Conservation (phyloP, 2,888 invertebrate species). For the Trissolcus japonicus region DNA sequence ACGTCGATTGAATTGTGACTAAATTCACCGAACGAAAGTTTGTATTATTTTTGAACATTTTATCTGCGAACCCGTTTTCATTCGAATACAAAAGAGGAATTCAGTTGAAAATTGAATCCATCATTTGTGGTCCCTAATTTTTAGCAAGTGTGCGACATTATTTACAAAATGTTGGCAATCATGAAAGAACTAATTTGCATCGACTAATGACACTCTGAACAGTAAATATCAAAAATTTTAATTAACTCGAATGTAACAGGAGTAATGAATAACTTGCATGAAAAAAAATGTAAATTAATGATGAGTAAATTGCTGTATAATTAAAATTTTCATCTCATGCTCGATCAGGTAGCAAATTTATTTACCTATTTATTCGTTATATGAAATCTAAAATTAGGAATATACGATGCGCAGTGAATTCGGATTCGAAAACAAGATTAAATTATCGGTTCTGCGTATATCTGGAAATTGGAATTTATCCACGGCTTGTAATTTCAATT, state of each 20-base stretch:
- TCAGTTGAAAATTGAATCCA: constrained; percentile 3
- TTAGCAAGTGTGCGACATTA: constrained; percentile 16
- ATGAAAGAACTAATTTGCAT: constrained; percentile 39
- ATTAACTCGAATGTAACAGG: constrained; percentile 27
- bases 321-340: constrained; percentile 18
- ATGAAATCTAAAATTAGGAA: not conserved
- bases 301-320: constrained; percentile 25
- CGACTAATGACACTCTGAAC: constrained; percentile 27
- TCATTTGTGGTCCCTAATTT: constrained; percentile 17
- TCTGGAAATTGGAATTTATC: not conserved
- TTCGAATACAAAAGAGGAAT: not conserved
- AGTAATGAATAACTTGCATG: constrained; percentile 1
- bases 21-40: too few species aligned
- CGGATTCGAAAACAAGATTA: too few species aligned
- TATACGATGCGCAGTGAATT: too few species aligned
- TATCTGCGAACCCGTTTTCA: not conserved
- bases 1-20: too few species aligned
- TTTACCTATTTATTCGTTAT: constrained; percentile 1
- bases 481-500: too few species aligned
- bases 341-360: not conserved
- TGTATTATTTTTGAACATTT: too few species aligned
- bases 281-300: constrained; percentile 25
- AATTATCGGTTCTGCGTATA: too few species aligned
- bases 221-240: constrained; percentile 36
- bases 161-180: constrained; percentile 26